Evolutionary conservation across 2,113 vertebrate genomes (phyloP), one percentile per base, ranked within the genome.

Genomic region (Chitala chitala): DNA sequence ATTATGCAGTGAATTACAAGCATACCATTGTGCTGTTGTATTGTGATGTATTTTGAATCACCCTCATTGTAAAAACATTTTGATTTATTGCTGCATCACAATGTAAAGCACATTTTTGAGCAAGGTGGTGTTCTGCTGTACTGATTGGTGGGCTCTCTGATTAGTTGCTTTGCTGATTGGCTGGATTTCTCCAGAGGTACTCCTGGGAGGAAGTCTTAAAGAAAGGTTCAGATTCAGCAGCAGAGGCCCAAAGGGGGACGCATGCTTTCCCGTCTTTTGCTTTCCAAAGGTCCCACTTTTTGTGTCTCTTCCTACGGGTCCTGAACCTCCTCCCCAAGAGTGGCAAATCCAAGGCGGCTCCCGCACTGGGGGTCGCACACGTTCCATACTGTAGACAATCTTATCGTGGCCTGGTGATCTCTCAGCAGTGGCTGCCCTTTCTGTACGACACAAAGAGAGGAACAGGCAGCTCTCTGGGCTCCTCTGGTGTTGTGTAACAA

Each of bases 181-280:
- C 24, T 15, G 24, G 13, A 38, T 5, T 46, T 8, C 24, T 26
- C 17, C 22, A 22, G 15, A 40, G 71, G 42, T 36, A 55, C n/a
- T n/a, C 55, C 55, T 61, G 26, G 38, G 38, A 72, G 55, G 71
- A 72, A 72, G 40, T 40, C 13, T 13, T 48, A 59, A 59, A 72
- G 54, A 72, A 72, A 42, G 54, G 38, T 59, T 72, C 71, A 72
- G 24, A 22, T 17, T 72, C 54, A 31, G 6, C 33, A 22, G 54
- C n/a, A 72, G 36, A 10, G 64, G 59, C 38, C 59, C 31, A 31
- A 24, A 46, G 69, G 20, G 51, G n/a, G n/a, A n/a, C 8, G 31
- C 33, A 33, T 56, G 61, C 6, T 46, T 26, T 24, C 26, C 48
- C 29, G 31, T 29, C 20, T 42, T 24, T 29, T 17, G 2, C 36